These are phyloP conservation scores for Pseudorectes ferrugineus DNA, from an alignment of 2,113 vertebrate species.

Conservation along the genomic window DNA sequence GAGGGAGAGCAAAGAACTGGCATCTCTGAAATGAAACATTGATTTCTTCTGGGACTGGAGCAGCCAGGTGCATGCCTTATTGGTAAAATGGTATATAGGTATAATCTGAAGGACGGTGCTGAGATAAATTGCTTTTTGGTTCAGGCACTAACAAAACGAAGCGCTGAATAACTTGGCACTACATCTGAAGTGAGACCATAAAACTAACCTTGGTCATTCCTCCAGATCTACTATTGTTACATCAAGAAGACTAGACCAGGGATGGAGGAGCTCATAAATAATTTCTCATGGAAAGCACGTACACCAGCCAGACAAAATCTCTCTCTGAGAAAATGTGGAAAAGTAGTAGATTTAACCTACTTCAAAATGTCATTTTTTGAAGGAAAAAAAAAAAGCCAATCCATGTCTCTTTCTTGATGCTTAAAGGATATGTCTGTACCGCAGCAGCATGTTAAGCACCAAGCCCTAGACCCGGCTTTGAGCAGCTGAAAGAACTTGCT, in stretches of 20 bases:
- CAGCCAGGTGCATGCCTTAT: not conserved
- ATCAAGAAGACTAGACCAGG: conserved; percentile 30
- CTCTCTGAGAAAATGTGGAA: conserved; percentile 51
- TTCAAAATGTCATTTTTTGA: conserved; percentile 62
- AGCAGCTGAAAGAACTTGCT: not conserved
- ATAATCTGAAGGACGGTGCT: conserved; percentile 34
- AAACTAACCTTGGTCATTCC: conserved; percentile 60
- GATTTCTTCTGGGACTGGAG: conserved; percentile 35
- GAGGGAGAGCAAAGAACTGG: not conserved
- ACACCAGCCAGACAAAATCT: conserved; percentile 48
- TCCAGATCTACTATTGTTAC: conserved; percentile 55
- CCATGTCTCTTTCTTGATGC: conserved; percentile 27
- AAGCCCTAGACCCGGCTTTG: not conserved
- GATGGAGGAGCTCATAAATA: conserved; percentile 51
- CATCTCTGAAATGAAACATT: conserved; percentile 28
- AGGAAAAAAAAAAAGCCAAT: conserved; percentile 11
- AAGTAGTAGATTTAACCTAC: conserved; percentile 60
- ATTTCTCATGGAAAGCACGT: conserved; percentile 64
- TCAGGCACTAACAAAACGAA: conserved; percentile 52
- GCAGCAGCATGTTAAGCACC: conserved; percentile 22
- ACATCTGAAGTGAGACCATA: conserved; percentile 56
- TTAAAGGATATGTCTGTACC: conserved; percentile 24
- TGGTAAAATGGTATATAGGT: conserved; percentile 39
- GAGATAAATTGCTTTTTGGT: conserved; percentile 62
- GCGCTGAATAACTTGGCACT: conserved; percentile 39